Base-by-base conservation (phyloP, 2,797 vertebrate genomes). In the Malacoctenus gilli region DNA sequence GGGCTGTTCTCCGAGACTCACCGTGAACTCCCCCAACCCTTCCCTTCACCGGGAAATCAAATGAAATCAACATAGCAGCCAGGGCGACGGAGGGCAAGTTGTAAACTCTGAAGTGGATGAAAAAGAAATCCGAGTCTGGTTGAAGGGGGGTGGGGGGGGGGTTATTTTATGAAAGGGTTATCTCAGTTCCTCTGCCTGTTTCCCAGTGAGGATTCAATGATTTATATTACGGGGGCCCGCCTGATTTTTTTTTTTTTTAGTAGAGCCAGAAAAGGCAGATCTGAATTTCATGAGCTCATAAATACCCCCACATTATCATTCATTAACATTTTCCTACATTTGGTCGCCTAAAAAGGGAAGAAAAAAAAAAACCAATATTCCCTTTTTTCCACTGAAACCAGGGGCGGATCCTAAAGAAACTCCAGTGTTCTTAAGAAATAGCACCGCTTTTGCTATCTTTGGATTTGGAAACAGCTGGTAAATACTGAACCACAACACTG, bases 281-380 rank as follows among this genome's bases (percentile, higher is more conserved):
- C 64, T 58, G 55, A 78, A 85, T 80, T 87, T 79, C 76, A 87
- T 85, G 80, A 87, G 76, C 75, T 85, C 74, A 80, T 71, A 83
- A 86, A 79, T 62, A 56, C 58, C 30, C n/a, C 67, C 16, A 70
- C 54, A 84, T 85, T 86, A 84, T 75, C 64, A 79, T 78, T 80
- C 67, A 79, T 84, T 83, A 85, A 77, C 71, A 83, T 77, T 70
- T 72, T 20, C 44, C 37, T 43, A 62, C 52, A 63, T 64, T 71
- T 53, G 46, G 52, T 47, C 35, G 31, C 48, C 67, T 56, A 42
- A 56, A 57, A 68, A 59, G 59, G 48, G 77, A 63, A 56, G 55
- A 66, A 59, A 60, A 50, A 79, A 63, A 28, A 28, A 6, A 28
- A 28, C 9, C 6, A 6, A 28, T 58, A 62, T 64, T 22, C 47